Evolutionary conservation across 2,113 vertebrate species (phyloP).

Genomic region (Okapia johnstoni): DNA sequence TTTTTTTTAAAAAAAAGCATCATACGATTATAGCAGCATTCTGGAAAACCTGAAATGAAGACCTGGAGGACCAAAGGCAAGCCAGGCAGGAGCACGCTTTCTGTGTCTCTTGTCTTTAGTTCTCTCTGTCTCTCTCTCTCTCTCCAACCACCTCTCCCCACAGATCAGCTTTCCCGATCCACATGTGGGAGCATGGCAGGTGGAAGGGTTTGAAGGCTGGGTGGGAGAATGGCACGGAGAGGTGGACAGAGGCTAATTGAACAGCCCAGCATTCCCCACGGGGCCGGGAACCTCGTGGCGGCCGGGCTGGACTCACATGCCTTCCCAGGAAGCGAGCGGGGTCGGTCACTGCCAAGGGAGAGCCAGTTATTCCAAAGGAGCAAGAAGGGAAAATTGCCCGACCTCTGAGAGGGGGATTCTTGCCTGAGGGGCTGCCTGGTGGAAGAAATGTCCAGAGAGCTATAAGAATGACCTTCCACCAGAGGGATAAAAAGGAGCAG

Average conservation of each 20-base stretch:
- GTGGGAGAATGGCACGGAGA: background rate
- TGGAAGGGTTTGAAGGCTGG: background rate
- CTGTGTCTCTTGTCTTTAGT: background rate
- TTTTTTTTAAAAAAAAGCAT: background rate
- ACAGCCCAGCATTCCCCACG: background rate
- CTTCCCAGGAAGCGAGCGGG: background rate
- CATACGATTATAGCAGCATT: background rate
- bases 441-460: background rate
- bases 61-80: background rate
- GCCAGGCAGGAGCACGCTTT: background rate
- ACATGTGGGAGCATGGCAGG: background rate
- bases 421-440: background rate
- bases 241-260: background rate
- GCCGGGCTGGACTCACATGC: background rate
- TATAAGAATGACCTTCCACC: background rate
- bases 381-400: background rate
- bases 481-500: background rate
- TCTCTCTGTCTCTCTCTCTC: background rate
- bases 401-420: background rate
- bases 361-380: background rate
- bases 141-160: background rate
- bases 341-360: background rate
- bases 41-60: background rate
- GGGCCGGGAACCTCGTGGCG: background rate
- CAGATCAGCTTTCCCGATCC: no score